Conservation (phyloP, 2,888 invertebrate genomes). For the Merodon equestris region DNA sequence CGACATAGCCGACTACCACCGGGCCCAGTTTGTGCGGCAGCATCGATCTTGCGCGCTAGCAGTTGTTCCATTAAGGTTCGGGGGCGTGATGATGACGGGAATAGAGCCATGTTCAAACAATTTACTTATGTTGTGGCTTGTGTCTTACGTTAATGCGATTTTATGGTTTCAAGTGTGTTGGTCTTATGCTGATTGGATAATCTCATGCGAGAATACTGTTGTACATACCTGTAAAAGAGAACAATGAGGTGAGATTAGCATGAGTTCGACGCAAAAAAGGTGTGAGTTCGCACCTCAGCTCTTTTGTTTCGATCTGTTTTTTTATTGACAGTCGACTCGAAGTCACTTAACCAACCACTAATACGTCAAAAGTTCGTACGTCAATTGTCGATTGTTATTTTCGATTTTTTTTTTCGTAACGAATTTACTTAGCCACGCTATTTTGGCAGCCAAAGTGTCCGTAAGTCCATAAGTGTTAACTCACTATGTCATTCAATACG, state of each 20-base stretch:
- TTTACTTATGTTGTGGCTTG: constrained; percentile 3
- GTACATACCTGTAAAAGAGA: constrained; percentile 38
- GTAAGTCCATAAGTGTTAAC: not conserved
- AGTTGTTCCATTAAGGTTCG: constrained; percentile 90
- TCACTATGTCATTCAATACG: not conserved
- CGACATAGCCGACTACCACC: constrained; percentile 81
- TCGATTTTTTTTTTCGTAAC: too few relatives aligned
- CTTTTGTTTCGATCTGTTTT: not conserved
- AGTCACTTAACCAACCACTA: too few relatives aligned
- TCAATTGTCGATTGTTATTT: not conserved
- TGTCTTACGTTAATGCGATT: constrained; percentile 15
- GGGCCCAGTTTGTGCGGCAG: constrained; percentile 80
- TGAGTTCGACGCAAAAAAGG: not conserved
- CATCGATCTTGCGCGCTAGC: constrained; percentile 90
- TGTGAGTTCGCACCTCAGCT: not conserved
- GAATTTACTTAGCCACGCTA: not conserved
- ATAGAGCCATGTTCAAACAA: constrained; percentile 74
- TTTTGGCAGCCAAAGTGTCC: not conserved
- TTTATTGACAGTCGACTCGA: too few relatives aligned
- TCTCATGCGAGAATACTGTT: not conserved
- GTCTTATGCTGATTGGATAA: not conserved
- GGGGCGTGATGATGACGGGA: constrained; percentile 83
- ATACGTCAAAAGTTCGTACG: not conserved
- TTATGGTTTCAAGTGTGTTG: not conserved
- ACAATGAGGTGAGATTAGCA: too few relatives aligned